phyloP scores from a whole-genome alignment of 2,797 vertebrate species.

The Lutjanus argentimaculatus region DNA sequence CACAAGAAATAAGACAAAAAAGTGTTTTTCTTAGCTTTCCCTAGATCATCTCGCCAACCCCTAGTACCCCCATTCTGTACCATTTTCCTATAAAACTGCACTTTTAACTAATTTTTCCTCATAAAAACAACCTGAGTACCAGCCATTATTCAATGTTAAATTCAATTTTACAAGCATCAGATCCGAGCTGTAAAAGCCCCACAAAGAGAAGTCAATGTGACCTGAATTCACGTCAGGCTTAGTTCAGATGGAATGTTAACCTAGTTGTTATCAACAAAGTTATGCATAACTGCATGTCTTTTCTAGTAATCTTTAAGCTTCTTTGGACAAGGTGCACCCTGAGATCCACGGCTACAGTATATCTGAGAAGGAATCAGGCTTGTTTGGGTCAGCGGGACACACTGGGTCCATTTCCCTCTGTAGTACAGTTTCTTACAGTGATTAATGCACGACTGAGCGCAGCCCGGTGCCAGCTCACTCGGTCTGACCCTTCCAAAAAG shows the following conservation, averaged over 20 bases:
- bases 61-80: not conserved
- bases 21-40: too few species aligned
- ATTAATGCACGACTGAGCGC: constrained; percentile 14
- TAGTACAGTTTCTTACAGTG: constrained; percentile 7
- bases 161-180: not conserved
- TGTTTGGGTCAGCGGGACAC: constrained; percentile 47
- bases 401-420: constrained; percentile 1
- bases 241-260: constrained; percentile 43
- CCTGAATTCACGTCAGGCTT: constrained; percentile 39
- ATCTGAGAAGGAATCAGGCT: constrained; percentile 25
- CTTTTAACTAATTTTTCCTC: not conserved
- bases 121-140: not conserved
- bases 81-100: not conserved
- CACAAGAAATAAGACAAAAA: too few species aligned
- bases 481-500: constrained; percentile 21
- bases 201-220: constrained; percentile 14
- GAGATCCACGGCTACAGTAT: constrained; percentile 35
- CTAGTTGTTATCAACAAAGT: constrained; percentile 45
- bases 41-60: too few species aligned
- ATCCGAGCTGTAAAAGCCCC: not conserved
- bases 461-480: constrained; percentile 21
- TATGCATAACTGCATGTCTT: constrained; percentile 54
- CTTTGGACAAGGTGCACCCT: constrained; percentile 58
- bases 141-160: not conserved
- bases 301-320: constrained; percentile 64